Conservation (phyloP, 2,888 invertebrate species). For the Pseudococcus jackbeardsleyi region DNA sequence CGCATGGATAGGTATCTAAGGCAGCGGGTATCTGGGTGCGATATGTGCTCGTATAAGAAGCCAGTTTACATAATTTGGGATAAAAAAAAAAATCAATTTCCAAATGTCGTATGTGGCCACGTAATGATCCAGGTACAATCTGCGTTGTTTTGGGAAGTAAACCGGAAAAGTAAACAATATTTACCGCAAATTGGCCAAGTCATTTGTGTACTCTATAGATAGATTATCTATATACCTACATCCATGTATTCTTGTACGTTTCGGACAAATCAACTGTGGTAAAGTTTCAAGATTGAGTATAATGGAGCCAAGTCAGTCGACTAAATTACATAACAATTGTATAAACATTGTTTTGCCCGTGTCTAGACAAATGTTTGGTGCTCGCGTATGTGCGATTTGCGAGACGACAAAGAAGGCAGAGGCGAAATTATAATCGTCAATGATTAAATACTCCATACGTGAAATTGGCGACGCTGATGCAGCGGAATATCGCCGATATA, state of each 20-base stretch:
- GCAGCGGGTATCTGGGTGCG: not conserved
- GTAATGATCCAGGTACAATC: not conserved
- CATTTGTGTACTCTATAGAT: conserved; percentile 26
- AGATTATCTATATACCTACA: conserved; percentile 34
- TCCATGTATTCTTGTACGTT: not conserved
- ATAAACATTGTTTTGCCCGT: conserved; percentile 21
- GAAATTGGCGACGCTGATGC: not conserved
- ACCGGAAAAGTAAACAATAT: conserved; percentile 48
- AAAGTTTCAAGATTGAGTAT: not conserved
- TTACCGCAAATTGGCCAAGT: conserved; percentile 36
- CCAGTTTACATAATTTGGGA: conserved; percentile 31
- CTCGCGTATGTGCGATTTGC: not conserved
- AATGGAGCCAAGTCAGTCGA: not conserved
- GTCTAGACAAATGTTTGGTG: conserved; percentile 22
- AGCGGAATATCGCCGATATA: not conserved
- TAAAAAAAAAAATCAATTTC: conserved; percentile 32
- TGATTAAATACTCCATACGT: conserved; percentile 19
- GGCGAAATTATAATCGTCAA: conserved; percentile 47
- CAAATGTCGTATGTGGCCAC: not conserved
- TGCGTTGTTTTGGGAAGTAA: conserved; percentile 26
- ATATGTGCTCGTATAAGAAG: not conserved
- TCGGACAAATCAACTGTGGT: conserved; percentile 18
- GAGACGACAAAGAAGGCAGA: not conserved
- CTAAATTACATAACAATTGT: conserved; percentile 13
- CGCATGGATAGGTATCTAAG: not conserved